Evolutionary conservation across 2,888 invertebrate species (phyloP).

Genomic region (Stenodema calcarata): DNA sequence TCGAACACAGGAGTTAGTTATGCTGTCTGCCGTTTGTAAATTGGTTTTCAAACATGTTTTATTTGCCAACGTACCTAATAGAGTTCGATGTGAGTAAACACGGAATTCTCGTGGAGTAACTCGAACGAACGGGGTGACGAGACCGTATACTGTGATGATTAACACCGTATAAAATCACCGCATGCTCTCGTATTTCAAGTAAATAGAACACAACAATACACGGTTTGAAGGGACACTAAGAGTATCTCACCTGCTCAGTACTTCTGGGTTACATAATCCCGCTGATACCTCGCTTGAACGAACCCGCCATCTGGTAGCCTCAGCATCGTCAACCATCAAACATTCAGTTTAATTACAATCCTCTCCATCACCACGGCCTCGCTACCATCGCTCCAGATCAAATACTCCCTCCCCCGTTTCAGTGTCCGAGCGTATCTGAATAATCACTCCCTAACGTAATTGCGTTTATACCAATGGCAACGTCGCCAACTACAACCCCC

Average conservation of each 20-base stretch:
- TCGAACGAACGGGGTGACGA: no score
- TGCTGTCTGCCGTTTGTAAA: no score
- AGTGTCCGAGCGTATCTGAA: not conserved
- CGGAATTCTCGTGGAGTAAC: no score
- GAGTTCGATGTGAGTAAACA: no score
- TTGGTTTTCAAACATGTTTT: no score
- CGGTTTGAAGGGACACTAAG: no score
- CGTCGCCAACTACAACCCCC: not conserved
- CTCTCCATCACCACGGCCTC: not conserved
- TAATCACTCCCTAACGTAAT: not conserved
- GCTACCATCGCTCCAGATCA: not conserved
- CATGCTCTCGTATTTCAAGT: no score
- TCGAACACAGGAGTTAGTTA: no score
- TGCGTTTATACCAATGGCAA: constrained; percentile 21
- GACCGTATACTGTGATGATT: no score
- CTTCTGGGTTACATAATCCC: not conserved
- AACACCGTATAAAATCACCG: no score
- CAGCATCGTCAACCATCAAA: not conserved
- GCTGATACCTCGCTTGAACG: not conserved
- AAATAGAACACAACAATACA: no score
- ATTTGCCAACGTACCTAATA: no score
- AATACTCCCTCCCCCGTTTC: not conserved
- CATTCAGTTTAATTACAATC: constrained; percentile 23
- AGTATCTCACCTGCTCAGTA: not conserved
- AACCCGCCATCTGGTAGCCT: not conserved